Base-by-base conservation (phyloP, 2,113 vertebrate species). In the Gorsachius goisagi region DNA sequence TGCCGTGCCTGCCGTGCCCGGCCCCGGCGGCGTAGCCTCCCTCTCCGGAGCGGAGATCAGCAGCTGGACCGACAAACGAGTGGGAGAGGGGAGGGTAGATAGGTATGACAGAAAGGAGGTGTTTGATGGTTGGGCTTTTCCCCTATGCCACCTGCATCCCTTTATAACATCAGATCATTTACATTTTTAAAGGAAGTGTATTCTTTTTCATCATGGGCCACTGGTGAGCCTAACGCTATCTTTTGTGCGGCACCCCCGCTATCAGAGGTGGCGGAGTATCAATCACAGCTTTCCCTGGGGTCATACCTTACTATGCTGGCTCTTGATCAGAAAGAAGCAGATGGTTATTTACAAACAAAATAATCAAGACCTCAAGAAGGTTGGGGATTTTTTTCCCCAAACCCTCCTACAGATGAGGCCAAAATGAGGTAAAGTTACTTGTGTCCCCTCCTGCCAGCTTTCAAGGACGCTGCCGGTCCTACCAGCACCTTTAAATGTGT, bases 271-370 rank as follows among this genome's bases (percentile, higher is more conserved):
- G 94, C 89, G 88, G 90, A 91, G 86, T 97, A 97, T 97, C 96
- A 97, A 97, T 97, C 97, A 97, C 88, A 84, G 91, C 88, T 85
- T 88, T 97, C 96, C 96, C 95, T 67, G 91, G 95, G 97, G 96
- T 96, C 91, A 86, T 94, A 96, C 97, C 95, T 97, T 86, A 52
- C 96, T 94, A 92, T 95, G 95, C 96, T 97, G 97, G 97, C 96
- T 97, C 89, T 86, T 82, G 96, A 97, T 97, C 95, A 97, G 96
- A 97, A 97, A 91, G 95, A 95, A 97, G 90, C 96, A 97, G 97
- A 97, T 97, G 97, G 96, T 97, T 97, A 96, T 97, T 97, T 97
- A 97, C 97, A 97, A 97, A 97, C 95, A 97, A 97, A 97, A 96
- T 95, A 97, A 97, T 95, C 94, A 90, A 97, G 96, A 97, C 93